Evolutionary conservation across 2,888 invertebrate genomes (phyloP).

Genomic region (Eumacrocentrus americanus): DNA sequence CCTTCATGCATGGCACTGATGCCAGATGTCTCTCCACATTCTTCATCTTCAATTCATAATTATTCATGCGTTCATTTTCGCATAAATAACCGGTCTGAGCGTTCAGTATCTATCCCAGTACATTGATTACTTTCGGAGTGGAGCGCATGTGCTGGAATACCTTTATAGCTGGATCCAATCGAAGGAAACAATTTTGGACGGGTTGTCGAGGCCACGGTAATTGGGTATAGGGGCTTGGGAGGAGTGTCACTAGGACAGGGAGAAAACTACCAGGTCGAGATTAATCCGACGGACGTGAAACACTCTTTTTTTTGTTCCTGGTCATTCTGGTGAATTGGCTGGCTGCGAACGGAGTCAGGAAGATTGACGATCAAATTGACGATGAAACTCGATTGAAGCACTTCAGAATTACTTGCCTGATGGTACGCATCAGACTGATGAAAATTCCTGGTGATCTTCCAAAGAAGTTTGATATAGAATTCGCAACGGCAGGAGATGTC

Average conservation of each 20-base stretch:
- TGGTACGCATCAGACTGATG: background rate
- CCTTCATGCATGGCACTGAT: conserved; percentile 2
- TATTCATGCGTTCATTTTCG: conserved; percentile 17
- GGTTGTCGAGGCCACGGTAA: conserved; percentile 15
- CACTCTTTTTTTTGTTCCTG: conserved; percentile 11
- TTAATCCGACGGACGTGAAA: conserved; percentile 23
- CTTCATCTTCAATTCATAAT: conserved; percentile 20
- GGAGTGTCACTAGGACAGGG: background rate
- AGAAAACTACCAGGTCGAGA: conserved; percentile 14
- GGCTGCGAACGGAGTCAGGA: conserved; percentile 7
- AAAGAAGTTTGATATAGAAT: no score
- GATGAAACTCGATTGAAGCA: conserved; percentile 15
- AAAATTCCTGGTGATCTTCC: conserved; percentile 2
- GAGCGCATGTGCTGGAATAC: background rate
- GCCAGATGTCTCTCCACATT: conserved; percentile 5
- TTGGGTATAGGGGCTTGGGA: conserved; percentile 13
- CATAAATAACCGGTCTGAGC: background rate
- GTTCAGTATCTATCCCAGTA: no score
- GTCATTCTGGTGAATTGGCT: conserved; percentile 25
- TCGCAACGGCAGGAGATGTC: no score
- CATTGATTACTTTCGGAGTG: no score
- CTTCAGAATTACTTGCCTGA: conserved; percentile 5
- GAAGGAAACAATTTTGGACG: conserved; percentile 20
- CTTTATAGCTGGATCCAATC: conserved; percentile 22
- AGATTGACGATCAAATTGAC: conserved; percentile 27